These are phyloP conservation scores for Auanema freiburgensis DNA, from an alignment of 2,888 invertebrate genomes.

Conservation along the genomic window DNA sequence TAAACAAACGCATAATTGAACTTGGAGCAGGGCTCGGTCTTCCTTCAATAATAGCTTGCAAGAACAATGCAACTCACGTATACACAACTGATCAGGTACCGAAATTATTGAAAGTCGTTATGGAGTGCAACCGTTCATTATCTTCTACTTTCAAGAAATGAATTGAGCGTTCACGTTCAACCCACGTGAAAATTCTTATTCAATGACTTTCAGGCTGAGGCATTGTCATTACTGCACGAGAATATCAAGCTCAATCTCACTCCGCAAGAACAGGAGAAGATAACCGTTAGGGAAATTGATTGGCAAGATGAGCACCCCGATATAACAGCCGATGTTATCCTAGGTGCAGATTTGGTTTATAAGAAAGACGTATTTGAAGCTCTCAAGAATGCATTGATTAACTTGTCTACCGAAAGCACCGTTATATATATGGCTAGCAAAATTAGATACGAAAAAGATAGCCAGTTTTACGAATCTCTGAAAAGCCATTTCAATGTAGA, in stretches of 20 bases:
- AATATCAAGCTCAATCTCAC: conserved; percentile 9
- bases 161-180: no score
- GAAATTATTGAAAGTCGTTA: not conserved
- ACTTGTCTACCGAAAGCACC: not conserved
- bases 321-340: conserved; percentile 58
- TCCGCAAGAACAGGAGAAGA: not conserved
- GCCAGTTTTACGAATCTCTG: conserved; percentile 8
- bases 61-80: not conserved
- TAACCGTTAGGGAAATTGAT: conserved; percentile 2
- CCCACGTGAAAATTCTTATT: no score
- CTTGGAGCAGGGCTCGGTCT: conserved; percentile 16
- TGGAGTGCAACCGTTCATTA: not conserved
- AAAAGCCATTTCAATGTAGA: conserved; percentile 9
- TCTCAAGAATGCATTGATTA: conserved; percentile 52
- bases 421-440: conserved; percentile 12
- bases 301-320: not conserved
- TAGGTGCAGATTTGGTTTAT: conserved; percentile 66
- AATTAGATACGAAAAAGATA: conserved; percentile 19
- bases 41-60: conserved; percentile 14
- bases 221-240: not conserved
- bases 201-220: not conserved
- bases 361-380: conserved; percentile 64
- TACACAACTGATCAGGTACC: conserved; percentile 18
- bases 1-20: conserved; percentile 8
- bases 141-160: no score